Evolutionary conservation across 2,797 vertebrate species (phyloP), one percentile per base, ranked within the genome.

Genomic region (Argyrosomus regius): DNA sequence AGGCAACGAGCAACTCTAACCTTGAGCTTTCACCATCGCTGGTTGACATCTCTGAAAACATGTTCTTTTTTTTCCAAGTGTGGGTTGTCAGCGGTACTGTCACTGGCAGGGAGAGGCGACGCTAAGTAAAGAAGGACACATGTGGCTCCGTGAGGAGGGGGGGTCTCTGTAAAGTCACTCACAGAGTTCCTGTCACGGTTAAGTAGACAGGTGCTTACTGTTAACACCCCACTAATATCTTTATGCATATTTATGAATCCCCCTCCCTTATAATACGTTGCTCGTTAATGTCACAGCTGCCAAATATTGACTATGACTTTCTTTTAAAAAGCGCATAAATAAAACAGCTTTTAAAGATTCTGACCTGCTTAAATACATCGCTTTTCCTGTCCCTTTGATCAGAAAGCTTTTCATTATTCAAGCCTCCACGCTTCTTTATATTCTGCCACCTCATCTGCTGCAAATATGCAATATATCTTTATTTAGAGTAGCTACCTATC

Each of bases 171-270:
- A 97, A 98, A 97, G 96, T 96, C 96, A 96, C 95, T 96, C 96
- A 96, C 96, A 96, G 96, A 96, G 96, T 97, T 97, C 95, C 96
- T 97, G 96, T 97, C 97, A 98, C 90, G 94, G 96, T 96, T 97
- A 97, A 97, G 97, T 97, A 98, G 96, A 97, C 96, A 97, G 96
- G 96, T 97, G 96, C 97, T 97, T 97, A 97, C 96, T 96, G 96
- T 96, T 97, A 97, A 97, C 96, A 96, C 97, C 96, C 96, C 96
- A 96, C 96, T 97, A 97, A 97, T 97, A 97, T 96, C 96, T 96
- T 96, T 95, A 96, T 98, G 97, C 97, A 98, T 98, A 97, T 98
- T 97, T 98, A 97, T 97, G 96, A 97, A 93, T 94, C 95, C 94
- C 96, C 95, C 95, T 95, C 95, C 88, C 85, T 96, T 95, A 94